Evolutionary conservation across 1,140 invertebrate genomes (phyloP).

Genomic region (Lordiphosa stackelbergi): DNA sequence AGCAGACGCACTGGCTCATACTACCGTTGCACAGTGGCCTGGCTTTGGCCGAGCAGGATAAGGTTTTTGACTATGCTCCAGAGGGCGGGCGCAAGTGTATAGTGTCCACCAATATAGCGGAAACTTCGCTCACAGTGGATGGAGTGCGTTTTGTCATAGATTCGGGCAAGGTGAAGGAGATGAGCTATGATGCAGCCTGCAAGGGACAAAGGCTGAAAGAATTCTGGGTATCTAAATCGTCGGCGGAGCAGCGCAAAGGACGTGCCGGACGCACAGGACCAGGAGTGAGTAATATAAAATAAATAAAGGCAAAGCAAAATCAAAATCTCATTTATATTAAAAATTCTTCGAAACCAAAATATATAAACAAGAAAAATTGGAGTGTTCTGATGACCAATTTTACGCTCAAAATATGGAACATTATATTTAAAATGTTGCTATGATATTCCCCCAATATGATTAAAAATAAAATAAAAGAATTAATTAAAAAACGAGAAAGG

Average conservation of each 20-base stretch:
- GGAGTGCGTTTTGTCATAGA: constrained; percentile 98
- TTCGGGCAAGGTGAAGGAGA: constrained; percentile 98
- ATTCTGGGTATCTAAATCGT: constrained; percentile 98
- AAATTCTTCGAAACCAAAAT: too few relatives aligned
- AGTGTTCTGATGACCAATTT: too few relatives aligned
- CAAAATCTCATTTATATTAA: too few relatives aligned
- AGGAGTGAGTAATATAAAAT: constrained; percentile 34
- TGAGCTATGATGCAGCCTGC: constrained; percentile 93
- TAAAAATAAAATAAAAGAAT: too few relatives aligned
- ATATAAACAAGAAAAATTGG: too few relatives aligned
- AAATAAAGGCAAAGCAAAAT: too few relatives aligned
- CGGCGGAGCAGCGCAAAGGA: constrained; percentile 97
- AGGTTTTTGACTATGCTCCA: constrained; percentile 98
- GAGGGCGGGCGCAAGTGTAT: constrained; percentile 97
- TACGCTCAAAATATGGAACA: too few relatives aligned
- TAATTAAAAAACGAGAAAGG: too few relatives aligned
- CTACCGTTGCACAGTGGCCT: constrained; percentile 95
- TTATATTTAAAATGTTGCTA: too few relatives aligned
- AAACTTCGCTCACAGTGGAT: constrained; percentile 99
- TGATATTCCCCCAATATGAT: too few relatives aligned
- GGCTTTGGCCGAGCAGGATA: constrained; percentile 96
- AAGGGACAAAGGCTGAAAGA: constrained; percentile 94
- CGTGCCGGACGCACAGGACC: constrained; percentile 90
- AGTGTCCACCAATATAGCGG: constrained; percentile 99
- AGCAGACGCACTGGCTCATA: constrained; percentile 94